These are phyloP conservation scores for Syngnathus floridae DNA, from an alignment of 2,113 vertebrate genomes.

Conservation along the genomic window DNA sequence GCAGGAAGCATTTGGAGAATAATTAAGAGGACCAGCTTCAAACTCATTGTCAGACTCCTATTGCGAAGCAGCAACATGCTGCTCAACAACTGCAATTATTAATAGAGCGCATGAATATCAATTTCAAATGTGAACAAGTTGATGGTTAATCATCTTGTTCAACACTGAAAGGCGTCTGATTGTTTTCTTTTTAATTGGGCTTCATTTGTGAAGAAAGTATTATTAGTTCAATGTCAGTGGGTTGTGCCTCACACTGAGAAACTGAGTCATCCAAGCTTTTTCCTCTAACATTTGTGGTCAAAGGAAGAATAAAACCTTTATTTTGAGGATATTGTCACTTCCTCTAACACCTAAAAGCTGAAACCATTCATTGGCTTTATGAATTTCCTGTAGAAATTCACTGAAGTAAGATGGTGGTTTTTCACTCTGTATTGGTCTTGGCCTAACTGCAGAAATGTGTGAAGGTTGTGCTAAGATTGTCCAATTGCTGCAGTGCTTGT, in stretches of 20 bases:
- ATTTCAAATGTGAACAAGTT: slow-evolving; percentile 45
- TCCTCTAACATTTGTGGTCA: slow-evolving; percentile 21
- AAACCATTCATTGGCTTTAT: slow-evolving; percentile 20
- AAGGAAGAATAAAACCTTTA: slow-evolving; percentile 29
- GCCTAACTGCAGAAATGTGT: no score
- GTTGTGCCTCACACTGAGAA: slow-evolving; percentile 21
- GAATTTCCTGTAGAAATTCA: slow-evolving; percentile 4
- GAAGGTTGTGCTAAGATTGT: slow-evolving; percentile 9
- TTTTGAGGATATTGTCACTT: slow-evolving; percentile 30
- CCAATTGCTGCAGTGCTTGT: slow-evolving; percentile 18
- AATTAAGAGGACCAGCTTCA: slow-evolving; percentile 71
- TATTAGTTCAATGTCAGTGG: not conserved
- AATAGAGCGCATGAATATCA: slow-evolving; percentile 38
- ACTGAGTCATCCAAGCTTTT: slow-evolving; percentile 33
- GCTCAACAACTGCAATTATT: slow-evolving; percentile 61
- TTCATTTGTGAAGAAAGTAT: slow-evolving; percentile 22
- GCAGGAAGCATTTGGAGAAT: slow-evolving; percentile 70
- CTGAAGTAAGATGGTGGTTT: not conserved
- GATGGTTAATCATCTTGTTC: slow-evolving; percentile 24
- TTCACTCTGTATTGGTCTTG: not conserved
- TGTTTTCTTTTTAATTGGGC: slow-evolving; percentile 10
- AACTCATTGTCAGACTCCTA: slow-evolving; percentile 70
- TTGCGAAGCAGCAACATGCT: slow-evolving; percentile 62
- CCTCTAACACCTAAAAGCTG: slow-evolving; percentile 21
- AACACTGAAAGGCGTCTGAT: slow-evolving; percentile 13